phyloP scores from a whole-genome alignment of 2,888 invertebrate genomes.

The Brachyptera risi region DNA sequence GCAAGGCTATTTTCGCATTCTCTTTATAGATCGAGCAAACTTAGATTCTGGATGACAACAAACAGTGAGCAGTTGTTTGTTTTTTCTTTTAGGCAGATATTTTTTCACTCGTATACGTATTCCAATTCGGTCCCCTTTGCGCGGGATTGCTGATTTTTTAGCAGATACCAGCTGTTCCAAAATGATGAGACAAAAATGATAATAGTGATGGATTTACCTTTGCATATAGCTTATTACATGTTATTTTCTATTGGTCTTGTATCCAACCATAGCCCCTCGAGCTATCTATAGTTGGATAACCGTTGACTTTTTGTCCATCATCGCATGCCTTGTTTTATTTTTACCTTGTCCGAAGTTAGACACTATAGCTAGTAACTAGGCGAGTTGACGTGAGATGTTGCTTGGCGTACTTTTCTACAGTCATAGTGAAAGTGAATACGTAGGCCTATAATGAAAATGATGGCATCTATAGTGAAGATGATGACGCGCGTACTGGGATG shows the following conservation, averaged over 20 bases:
- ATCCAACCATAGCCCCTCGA: no score
- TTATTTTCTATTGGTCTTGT: no score
- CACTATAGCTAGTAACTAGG: neutral
- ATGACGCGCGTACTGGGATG: no score
- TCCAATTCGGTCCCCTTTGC: neutral
- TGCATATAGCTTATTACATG: no score
- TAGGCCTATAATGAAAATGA: no score
- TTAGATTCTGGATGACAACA: neutral
- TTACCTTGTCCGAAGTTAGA: neutral
- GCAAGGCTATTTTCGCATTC: constrained; percentile 14
- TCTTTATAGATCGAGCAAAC: neutral
- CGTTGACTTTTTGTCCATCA: neutral
- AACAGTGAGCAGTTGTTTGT: neutral
- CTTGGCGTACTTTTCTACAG: neutral
- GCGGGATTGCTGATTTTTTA: no score
- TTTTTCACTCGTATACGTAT: neutral
- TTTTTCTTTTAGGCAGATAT: neutral
- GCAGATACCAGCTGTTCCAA: no score
- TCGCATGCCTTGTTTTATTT: neutral
- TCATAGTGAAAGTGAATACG: neutral
- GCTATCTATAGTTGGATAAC: neutral
- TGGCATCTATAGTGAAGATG: no score
- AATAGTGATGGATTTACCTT: no score
- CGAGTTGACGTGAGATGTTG: neutral
- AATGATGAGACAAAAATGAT: no score